phyloP scores from a whole-genome alignment of 2,888 invertebrate genomes.

The Mesorhabditis spiculigera region DNA sequence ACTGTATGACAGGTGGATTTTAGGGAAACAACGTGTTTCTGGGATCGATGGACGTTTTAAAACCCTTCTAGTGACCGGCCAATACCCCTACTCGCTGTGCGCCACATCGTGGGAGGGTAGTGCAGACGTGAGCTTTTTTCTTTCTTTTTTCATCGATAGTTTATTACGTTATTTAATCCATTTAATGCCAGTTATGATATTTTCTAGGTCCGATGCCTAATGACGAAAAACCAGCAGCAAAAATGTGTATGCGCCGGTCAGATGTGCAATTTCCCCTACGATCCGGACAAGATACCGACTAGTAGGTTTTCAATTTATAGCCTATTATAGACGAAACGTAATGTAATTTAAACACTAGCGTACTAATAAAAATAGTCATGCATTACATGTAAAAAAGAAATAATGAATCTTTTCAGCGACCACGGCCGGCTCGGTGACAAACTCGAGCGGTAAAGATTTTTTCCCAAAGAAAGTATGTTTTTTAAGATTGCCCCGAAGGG shows the following conservation, averaged over 20 bases:
- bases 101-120: constrained; percentile 24
- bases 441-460: too few species aligned
- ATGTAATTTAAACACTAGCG: too few species aligned
- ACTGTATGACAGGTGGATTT: constrained; percentile 27
- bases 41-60: not conserved
- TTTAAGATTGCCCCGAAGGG: not conserved
- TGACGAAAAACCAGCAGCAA: constrained; percentile 15
- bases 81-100: constrained; percentile 22
- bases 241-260: constrained; percentile 29
- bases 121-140: constrained; percentile 10
- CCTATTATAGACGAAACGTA: not conserved
- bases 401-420: too few species aligned
- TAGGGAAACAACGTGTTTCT: not conserved
- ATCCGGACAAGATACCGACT: constrained; percentile 14
- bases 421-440: too few species aligned
- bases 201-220: constrained; percentile 24
- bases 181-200: too few species aligned
- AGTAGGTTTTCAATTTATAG: not conserved
- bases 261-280: constrained; percentile 30
- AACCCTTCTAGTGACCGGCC: constrained; percentile 14
- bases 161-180: too few species aligned
- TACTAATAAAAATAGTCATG: too few species aligned
- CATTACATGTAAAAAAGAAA: too few species aligned
- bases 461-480: not conserved
- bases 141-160: not conserved